Evolutionary conservation across 2,797 vertebrate species (phyloP).

Genomic region (Meriones psammophilus): DNA sequence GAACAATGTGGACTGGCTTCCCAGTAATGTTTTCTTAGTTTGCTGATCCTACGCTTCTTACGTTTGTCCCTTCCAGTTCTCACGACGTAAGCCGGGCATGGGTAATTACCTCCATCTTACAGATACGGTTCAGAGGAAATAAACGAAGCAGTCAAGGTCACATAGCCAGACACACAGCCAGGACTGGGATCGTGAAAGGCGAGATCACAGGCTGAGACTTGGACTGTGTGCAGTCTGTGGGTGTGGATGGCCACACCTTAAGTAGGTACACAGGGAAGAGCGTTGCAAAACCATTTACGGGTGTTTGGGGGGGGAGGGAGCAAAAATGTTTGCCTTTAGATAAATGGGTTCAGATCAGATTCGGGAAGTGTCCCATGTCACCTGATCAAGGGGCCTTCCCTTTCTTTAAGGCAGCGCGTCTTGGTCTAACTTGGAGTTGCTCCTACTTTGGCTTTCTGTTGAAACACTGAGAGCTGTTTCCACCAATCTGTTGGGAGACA

Average conservation of each 20-base stretch:
- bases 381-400: not conserved
- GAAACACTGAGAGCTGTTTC: conserved; percentile 32
- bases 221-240: conserved; percentile 1
- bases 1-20: not conserved
- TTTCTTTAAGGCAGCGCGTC: conserved; percentile 29
- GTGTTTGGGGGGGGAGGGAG: conserved; percentile 66
- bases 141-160: conserved; percentile 55
- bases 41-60: not conserved
- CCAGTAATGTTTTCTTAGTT: not conserved
- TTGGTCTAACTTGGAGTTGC: conserved; percentile 18
- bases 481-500: not conserved
- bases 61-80: not conserved
- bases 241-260: conserved; percentile 69
- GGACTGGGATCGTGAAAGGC: conserved; percentile 63
- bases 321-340: conserved; percentile 81
- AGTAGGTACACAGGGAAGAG: conserved; percentile 66
- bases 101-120: conserved; percentile 49
- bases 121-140: conserved; percentile 55
- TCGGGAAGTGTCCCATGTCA: conserved; percentile 40
- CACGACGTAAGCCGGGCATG: not conserved
- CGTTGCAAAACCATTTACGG: conserved; percentile 48
- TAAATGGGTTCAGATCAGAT: conserved; percentile 55
- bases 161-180: not conserved
- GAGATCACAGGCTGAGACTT: conserved; percentile 51
- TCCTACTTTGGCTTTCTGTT: not conserved